Base-by-base conservation (phyloP, 2,888 invertebrate species). In the Monoplex corrugatus region DNA sequence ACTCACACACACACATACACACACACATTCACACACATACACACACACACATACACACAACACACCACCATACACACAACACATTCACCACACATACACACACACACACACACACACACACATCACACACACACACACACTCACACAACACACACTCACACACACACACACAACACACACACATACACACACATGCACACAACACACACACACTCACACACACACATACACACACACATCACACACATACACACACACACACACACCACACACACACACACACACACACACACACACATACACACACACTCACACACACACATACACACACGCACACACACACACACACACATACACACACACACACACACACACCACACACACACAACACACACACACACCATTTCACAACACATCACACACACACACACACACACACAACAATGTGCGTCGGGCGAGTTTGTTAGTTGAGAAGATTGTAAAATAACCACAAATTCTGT, bases 321-420 rank as follows among this genome's bases (percentile, higher is more conserved):
- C 63, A 63, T n/a, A 80, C 80, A 80, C 80, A 80, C 80, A 80
- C 80, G 35, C 80, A 80, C 43, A 80, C 80, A 80, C 80, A 80
- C 80, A 80, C 80, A 80, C 80, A 75, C 75, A 75, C 75, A 75
- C 38, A n/a, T 13, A 35, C n/a, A 75, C 38, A 75, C n/a, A 50
- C 50, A 50, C 50, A 50, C 50, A 50, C n/a, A n/a, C n/a, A n/a
- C n/a, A n/a, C n/a, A n/a, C n/a, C n/a, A n/a, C n/a, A n/a, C n/a
- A n/a, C n/a, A n/a, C n/a, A n/a, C n/a, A n/a, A n/a, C n/a, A n/a
- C n/a, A 23, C 16, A 23, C 16, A 23, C 16, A 23, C 63, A 23
- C 23, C n/a, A n/a, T n/a, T n/a, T n/a, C n/a, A n/a, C n/a, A n/a
- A n/a, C n/a, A n/a, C n/a, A n/a, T n/a, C n/a, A n/a, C n/a, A n/a